Evolutionary conservation across 2,797 vertebrate genomes (phyloP).

Genomic region (Botia almorhae): DNA sequence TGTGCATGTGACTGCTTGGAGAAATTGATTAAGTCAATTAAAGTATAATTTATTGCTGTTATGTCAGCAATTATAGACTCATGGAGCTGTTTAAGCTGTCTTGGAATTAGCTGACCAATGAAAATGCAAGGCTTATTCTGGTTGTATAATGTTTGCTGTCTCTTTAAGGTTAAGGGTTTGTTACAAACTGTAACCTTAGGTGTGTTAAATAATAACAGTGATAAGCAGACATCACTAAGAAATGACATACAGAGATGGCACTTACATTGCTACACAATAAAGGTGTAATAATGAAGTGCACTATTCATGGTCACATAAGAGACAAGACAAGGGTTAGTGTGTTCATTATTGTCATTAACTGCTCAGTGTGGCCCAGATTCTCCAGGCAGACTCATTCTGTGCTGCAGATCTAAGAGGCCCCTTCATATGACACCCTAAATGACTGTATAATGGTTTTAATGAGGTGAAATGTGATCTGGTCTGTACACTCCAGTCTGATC

Average conservation of each 20-base stretch:
- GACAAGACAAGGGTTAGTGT: constrained; percentile 6
- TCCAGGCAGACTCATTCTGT: constrained; percentile 3
- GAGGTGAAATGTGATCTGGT: constrained; percentile 30
- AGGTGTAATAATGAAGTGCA: not conserved
- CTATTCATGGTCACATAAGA: not conserved
- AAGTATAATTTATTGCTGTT: constrained; percentile 56
- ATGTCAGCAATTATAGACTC: constrained; percentile 43
- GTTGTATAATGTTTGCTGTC: not conserved
- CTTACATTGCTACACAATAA: not conserved
- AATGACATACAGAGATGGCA: not conserved
- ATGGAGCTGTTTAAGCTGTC: not conserved
- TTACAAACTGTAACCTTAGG: not conserved
- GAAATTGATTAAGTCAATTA: constrained; percentile 53
- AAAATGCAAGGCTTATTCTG: not conserved
- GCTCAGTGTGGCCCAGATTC: not conserved
- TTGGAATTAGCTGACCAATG: not conserved
- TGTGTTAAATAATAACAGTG: not conserved
- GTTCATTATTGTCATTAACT: constrained; percentile 17
- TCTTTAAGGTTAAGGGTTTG: not conserved
- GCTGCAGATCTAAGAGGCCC: not conserved
- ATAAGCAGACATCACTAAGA: not conserved
- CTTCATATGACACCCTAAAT: constrained; percentile 22
- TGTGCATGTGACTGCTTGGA: constrained; percentile 50
- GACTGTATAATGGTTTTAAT: constrained; percentile 26
- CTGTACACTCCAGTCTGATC: not conserved